Evolutionary conservation across 2,797 vertebrate genomes (phyloP).

Genomic region (Anguilla marmorata): DNA sequence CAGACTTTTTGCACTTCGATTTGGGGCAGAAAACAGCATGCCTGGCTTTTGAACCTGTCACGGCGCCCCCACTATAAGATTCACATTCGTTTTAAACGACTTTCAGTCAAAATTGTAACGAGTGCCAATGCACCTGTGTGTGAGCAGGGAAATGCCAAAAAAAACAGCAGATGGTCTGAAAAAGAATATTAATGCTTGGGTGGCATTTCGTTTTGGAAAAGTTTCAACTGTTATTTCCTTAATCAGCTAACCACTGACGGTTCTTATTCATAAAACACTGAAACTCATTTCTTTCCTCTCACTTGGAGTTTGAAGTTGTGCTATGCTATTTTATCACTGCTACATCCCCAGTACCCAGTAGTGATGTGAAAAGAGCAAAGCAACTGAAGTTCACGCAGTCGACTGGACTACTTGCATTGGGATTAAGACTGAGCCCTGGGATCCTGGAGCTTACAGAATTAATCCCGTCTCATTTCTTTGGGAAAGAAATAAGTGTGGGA

Average conservation of each 20-base stretch:
- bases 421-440: not conserved
- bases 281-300: not conserved
- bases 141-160: not conserved
- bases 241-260: not conserved
- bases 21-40: not conserved
- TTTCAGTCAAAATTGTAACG: not conserved
- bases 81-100: not conserved
- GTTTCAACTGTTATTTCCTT: not conserved
- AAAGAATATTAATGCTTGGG: not conserved
- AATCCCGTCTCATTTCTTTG: not conserved
- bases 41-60: slow-evolving; percentile 23
- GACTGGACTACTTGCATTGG: not conserved
- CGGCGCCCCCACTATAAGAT: not conserved
- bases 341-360: not conserved
- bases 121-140: not conserved
- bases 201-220: not conserved
- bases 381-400: not conserved
- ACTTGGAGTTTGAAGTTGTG: not conserved
- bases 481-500: not conserved
- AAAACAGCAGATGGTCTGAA: not conserved
- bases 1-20: not conserved
- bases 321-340: not conserved
- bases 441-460: not conserved
- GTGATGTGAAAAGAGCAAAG: not conserved
- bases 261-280: not conserved